Evolutionary conservation across 2,888 invertebrate genomes (phyloP).

Genomic region (Electrophaes corylata): DNA sequence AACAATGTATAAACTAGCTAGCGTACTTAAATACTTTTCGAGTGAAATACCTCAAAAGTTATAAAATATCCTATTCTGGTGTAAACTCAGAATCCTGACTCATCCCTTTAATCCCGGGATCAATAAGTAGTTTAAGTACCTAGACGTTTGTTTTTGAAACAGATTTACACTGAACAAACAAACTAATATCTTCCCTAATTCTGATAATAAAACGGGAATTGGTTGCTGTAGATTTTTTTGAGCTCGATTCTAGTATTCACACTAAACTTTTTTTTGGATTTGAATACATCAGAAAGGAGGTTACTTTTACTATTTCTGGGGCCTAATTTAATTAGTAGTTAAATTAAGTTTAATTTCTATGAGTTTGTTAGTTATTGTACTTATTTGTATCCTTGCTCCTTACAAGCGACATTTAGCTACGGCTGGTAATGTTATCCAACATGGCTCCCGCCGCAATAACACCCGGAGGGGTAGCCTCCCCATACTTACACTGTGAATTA

Average conservation of each 20-base stretch:
- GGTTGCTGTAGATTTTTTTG: too few species aligned
- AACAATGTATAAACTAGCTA: too few species aligned
- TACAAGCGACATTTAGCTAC: constrained; percentile 58
- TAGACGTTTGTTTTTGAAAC: constrained; percentile 31
- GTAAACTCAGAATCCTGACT: not conserved
- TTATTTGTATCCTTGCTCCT: not conserved
- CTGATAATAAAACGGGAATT: too few species aligned
- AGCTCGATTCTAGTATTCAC: too few species aligned
- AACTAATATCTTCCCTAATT: constrained; percentile 13
- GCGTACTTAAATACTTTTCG: not conserved
- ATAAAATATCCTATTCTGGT: constrained; percentile 5
- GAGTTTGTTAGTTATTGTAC: too few species aligned
- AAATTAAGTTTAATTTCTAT: too few species aligned
- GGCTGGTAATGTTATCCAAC: constrained; percentile 74
- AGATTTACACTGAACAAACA: constrained; percentile 28
- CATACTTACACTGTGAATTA: constrained; percentile 63
- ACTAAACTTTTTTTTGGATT: too few species aligned
- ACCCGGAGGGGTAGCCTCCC: constrained; percentile 52
- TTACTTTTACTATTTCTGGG: too few species aligned
- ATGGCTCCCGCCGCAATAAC: constrained; percentile 57
- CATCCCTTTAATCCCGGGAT: constrained; percentile 22
- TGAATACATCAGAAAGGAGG: too few species aligned
- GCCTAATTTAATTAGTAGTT: too few species aligned
- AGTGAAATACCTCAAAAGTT: not conserved
- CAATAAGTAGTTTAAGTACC: constrained; percentile 6